Evolutionary conservation across 1,140 invertebrate genomes (phyloP).

Genomic region (Drosophila littoralis): DNA sequence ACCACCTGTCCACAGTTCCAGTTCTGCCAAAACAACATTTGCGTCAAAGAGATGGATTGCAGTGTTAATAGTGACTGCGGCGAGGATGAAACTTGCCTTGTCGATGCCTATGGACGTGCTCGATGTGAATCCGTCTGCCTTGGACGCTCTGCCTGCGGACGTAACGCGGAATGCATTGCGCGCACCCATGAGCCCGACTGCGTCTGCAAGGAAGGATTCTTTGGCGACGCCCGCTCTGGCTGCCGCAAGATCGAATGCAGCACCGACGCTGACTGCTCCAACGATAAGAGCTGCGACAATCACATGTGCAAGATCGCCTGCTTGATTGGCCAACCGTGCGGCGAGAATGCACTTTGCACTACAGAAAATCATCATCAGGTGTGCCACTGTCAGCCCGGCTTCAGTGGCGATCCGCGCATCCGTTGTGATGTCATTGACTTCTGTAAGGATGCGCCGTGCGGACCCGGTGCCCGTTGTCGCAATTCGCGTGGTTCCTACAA

Average conservation of each 20-base stretch:
- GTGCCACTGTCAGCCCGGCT: conserved; percentile 94
- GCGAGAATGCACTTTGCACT: conserved; percentile 92
- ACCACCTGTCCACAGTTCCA: conserved; percentile 92
- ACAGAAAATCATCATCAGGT: conserved; percentile 90
- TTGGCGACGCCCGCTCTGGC: conserved; percentile 91
- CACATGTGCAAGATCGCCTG: conserved; percentile 94
- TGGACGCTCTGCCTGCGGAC: conserved; percentile 89
- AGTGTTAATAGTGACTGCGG: conserved; percentile 89
- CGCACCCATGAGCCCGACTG: conserved; percentile 90
- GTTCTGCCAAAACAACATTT: conserved; percentile 92
- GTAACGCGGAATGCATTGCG: conserved; percentile 91
- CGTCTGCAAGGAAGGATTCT: conserved; percentile 90
- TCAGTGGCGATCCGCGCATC: conserved; percentile 90
- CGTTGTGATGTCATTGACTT: conserved; percentile 92
- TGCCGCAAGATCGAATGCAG: conserved; percentile 92
- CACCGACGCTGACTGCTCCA: conserved; percentile 89
- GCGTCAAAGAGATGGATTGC: conserved; percentile 91
- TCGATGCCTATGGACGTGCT: conserved; percentile 88
- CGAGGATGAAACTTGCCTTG: conserved; percentile 88
- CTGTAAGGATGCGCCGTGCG: conserved; percentile 91
- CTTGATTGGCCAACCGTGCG: conserved; percentile 91
- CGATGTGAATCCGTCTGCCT: conserved; percentile 90
- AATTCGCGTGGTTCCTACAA: conserved; percentile 92
- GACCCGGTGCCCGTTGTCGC: conserved; percentile 91
- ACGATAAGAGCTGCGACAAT: conserved; percentile 92